Percentiles rank a stretch among this genome's conserved stretches.
Conservation (phyloP, 2,113 vertebrate species). For the Pollachius pollachius region DNA sequence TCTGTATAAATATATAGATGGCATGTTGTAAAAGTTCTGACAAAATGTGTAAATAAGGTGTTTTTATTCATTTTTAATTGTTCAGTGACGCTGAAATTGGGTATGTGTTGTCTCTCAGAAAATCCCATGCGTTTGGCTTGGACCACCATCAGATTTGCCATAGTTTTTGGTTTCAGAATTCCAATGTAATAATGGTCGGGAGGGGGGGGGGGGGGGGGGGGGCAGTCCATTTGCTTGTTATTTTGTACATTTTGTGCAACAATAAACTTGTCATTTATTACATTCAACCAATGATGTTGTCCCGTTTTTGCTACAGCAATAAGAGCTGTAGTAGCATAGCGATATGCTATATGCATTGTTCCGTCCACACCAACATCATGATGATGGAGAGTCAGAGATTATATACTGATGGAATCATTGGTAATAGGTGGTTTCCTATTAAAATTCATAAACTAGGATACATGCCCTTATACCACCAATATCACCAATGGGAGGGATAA, state of each 20-base stretch:
- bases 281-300: conserved; percentile 46
- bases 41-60: conserved; percentile 80
- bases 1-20: conserved; percentile 80
- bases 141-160: conserved; percentile 74
- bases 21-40: conserved; percentile 81
- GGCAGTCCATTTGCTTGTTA: conserved; percentile 84
- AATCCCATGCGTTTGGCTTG: conserved; percentile 77
- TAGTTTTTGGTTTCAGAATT: conserved; percentile 74
- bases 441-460: no score
- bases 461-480: no score
- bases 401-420: no score
- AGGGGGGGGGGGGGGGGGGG: conserved; percentile 46
- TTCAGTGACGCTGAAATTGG: conserved; percentile 78
- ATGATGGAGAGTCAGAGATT: no score
- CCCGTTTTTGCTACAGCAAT: not conserved
- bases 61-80: conserved; percentile 84
- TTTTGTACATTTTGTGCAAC: conserved; percentile 90
- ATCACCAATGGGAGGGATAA: no score
- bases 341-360: no score
- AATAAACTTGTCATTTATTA: conserved; percentile 87
- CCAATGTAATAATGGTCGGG: conserved; percentile 72
- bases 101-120: conserved; percentile 77
- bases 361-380: no score
- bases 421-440: no score
- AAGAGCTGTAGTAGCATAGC: not conserved